Percentiles rank a stretch among this genome's conserved stretches.
phyloP scores from a whole-genome alignment of 1,140 invertebrate species.

The Oryctes rhinoceros region DNA sequence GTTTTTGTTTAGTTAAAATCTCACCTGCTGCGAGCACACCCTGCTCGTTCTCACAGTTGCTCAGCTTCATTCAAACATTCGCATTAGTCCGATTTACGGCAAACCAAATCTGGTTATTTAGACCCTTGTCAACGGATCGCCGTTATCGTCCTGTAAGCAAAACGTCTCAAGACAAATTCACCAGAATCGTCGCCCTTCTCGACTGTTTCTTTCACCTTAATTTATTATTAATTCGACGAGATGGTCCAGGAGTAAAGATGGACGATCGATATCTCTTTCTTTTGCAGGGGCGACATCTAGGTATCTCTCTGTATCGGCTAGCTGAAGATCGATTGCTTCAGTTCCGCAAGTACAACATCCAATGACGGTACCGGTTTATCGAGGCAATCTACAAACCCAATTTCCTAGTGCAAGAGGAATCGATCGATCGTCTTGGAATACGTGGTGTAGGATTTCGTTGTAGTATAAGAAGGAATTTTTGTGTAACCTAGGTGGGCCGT shows the following conservation, averaged over 20 bases:
- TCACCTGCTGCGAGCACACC: too few species aligned
- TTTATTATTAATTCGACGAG: constrained; percentile 9
- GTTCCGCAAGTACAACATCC: constrained; percentile 6
- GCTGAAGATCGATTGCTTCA: neutral
- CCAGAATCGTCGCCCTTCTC: neutral
- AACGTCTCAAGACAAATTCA: neutral
- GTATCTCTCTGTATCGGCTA: neutral
- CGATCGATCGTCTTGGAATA: neutral
- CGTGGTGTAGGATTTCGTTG: too few species aligned
- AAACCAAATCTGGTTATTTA: too few species aligned
- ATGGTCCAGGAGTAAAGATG: constrained; percentile 5
- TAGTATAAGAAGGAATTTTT: too few species aligned
- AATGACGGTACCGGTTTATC: neutral
- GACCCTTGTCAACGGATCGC: neutral
- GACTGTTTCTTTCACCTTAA: constrained; percentile 2
- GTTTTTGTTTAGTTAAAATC: too few species aligned
- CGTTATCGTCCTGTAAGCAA: neutral
- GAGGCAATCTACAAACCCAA: constrained; percentile 27
- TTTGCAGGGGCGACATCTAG: neutral
- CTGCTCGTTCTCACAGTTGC: too few species aligned
- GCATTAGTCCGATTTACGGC: too few species aligned
- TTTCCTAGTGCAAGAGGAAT: constrained; percentile 13
- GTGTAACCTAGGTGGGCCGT: too few species aligned
- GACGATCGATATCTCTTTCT: neutral
- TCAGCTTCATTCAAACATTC: too few species aligned